phyloP scores from a whole-genome alignment of 2,797 vertebrate genomes.

The Hippoglossus hippoglossus region DNA sequence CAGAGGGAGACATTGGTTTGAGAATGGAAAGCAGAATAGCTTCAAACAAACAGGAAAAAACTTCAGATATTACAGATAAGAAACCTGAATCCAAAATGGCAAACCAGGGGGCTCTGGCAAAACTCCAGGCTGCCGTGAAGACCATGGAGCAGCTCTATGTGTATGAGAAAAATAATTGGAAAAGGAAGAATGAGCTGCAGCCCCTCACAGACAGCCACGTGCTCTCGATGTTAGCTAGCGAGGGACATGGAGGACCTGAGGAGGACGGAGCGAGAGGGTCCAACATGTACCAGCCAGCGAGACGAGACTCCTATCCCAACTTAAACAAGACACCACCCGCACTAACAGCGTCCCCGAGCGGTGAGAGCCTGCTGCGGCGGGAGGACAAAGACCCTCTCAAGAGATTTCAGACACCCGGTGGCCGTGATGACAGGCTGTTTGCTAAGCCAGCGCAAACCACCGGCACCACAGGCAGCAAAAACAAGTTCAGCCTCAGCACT shows the following conservation, averaged over 20 bases:
- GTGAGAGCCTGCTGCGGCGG: slow-evolving; percentile 35
- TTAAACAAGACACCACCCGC: slow-evolving; percentile 66
- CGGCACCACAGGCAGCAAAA: slow-evolving; percentile 55
- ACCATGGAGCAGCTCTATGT: slow-evolving; percentile 98
- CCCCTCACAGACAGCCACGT: slow-evolving; percentile 89
- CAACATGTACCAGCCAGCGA: slow-evolving; percentile 44
- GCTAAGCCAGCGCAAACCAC: slow-evolving; percentile 39
- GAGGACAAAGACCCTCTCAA: slow-evolving; percentile 45
- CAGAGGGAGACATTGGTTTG: slow-evolving; percentile 78
- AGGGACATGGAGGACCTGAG: slow-evolving; percentile 68
- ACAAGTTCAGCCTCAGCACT: slow-evolving; percentile 50
- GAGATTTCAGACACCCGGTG: slow-evolving; percentile 28
- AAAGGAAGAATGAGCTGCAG: slow-evolving; percentile 86
- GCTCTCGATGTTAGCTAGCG: slow-evolving; percentile 87
- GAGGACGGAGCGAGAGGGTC: slow-evolving; percentile 47
- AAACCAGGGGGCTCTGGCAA: slow-evolving; percentile 87
- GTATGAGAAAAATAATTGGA: slow-evolving; percentile 94
- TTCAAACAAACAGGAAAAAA: slow-evolving; percentile 80
- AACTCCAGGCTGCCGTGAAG: slow-evolving; percentile 93
- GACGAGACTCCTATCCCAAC: slow-evolving; percentile 74
- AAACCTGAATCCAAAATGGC: slow-evolving; percentile 79
- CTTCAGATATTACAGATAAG: slow-evolving; percentile 76
- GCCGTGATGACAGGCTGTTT: slow-evolving; percentile 45
- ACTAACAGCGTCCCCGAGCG: neutral
- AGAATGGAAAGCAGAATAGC: slow-evolving; percentile 83